Conservation (phyloP, 2,797 vertebrate genomes). For the Paramormyrops hopkinsi region DNA sequence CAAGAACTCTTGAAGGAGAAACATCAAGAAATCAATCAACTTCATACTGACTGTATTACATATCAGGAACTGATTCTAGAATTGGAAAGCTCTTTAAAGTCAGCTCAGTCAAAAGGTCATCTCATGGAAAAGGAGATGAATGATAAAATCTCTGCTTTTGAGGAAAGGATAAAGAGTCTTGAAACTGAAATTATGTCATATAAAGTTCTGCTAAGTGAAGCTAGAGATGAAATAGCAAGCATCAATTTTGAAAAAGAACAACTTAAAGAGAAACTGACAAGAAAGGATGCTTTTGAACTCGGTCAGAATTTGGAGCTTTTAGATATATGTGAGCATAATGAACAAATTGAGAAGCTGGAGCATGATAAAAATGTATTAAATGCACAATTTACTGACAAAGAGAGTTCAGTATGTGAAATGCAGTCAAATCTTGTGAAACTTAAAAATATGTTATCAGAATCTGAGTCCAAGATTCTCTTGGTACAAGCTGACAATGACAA, state of each 20-base stretch:
- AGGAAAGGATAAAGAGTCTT: constrained; percentile 42
- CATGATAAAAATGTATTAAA: constrained; percentile 56
- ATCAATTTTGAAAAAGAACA: constrained; percentile 55
- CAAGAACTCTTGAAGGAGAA: constrained; percentile 81
- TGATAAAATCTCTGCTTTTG: constrained; percentile 46
- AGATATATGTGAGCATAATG: constrained; percentile 52
- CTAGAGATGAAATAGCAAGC: constrained; percentile 46
- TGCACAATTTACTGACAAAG: constrained; percentile 53
- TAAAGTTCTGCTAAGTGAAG: constrained; percentile 51
- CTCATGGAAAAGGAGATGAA: constrained; percentile 56
- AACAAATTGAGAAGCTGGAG: constrained; percentile 51
- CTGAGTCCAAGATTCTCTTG: constrained; percentile 57
- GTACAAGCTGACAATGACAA: constrained; percentile 57
- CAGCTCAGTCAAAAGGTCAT: constrained; percentile 50
- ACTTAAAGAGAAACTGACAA: constrained; percentile 51
- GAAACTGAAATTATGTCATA: constrained; percentile 50
- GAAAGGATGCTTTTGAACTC: constrained; percentile 44
- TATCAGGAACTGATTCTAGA: constrained; percentile 78
- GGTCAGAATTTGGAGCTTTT: constrained; percentile 53
- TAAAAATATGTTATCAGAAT: constrained; percentile 50
- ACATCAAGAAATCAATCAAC: constrained; percentile 75
- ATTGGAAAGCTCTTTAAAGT: constrained; percentile 67
- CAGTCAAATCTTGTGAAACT: constrained; percentile 51
- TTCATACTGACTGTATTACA: constrained; percentile 77
- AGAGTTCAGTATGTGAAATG: constrained; percentile 51